These are phyloP conservation scores for Aeoliscus strigatus DNA, from an alignment of 2,797 vertebrate genomes.

Conservation along the genomic window DNA sequence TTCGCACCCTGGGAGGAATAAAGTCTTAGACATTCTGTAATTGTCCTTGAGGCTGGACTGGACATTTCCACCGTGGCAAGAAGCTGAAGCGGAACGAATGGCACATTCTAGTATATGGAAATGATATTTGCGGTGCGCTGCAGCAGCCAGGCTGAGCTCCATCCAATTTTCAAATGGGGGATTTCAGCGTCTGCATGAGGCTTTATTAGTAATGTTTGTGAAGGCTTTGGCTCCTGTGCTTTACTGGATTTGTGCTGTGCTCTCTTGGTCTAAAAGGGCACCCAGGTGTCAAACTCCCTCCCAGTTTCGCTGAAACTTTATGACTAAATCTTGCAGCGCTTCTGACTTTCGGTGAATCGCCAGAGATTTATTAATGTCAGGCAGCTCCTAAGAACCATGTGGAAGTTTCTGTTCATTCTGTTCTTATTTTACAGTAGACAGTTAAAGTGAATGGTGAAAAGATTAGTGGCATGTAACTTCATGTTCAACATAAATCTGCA, in stretches of 20 bases:
- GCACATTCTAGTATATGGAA: constrained; percentile 71
- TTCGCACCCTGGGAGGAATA: constrained; percentile 69
- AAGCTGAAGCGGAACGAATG: constrained; percentile 70
- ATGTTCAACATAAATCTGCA: constrained; percentile 44
- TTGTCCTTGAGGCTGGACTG: constrained; percentile 69
- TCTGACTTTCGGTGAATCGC: constrained; percentile 47
- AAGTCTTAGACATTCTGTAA: constrained; percentile 75
- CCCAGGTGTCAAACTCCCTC: constrained; percentile 50
- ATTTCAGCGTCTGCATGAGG: constrained; percentile 64
- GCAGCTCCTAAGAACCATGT: constrained; percentile 48
- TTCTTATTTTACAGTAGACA: constrained; percentile 54
- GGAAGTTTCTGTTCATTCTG: constrained; percentile 48
- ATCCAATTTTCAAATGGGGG: constrained; percentile 63
- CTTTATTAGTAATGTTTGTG: constrained; percentile 62
- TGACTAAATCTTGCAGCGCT: constrained; percentile 54
- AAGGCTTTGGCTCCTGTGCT: constrained; percentile 45
- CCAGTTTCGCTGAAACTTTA: constrained; percentile 38
- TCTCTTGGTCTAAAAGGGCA: constrained; percentile 49
- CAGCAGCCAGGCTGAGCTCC: constrained; percentile 50
- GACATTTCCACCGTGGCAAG: constrained; percentile 72
- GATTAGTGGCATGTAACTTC: constrained; percentile 47
- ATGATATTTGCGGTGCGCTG: constrained; percentile 64
- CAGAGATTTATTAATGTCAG: constrained; percentile 56
- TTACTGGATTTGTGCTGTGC: constrained; percentile 25
- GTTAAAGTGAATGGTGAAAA: constrained; percentile 38